phyloP scores from a whole-genome alignment of 92 coral and sea anemone genomes.

The Virgularia gustaviana region DNA sequence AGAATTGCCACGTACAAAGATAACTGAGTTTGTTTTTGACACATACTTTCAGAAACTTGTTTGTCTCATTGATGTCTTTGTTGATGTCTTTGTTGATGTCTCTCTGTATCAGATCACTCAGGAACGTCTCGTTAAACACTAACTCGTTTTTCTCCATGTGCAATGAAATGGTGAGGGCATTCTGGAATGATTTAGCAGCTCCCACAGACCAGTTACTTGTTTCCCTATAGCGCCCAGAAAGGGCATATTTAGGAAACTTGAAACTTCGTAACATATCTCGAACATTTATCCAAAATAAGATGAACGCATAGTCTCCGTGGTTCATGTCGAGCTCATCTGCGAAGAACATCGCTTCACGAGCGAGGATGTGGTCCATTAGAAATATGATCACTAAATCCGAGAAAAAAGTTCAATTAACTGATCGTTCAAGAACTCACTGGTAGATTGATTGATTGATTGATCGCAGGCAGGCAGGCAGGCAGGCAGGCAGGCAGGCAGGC shows the following conservation, averaged over 20 bases:
- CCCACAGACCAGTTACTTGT: slow-evolving; percentile 50
- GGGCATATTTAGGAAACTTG: background rate
- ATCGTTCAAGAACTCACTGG: background rate
- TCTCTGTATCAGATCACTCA: too few relatives aligned
- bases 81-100: too few relatives aligned
- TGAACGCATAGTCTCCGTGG: slow-evolving; percentile 77
- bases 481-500: background rate
- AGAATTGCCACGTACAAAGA: too few relatives aligned
- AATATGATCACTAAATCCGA: slow-evolving; percentile 70
- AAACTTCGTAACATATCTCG: slow-evolving; percentile 40
- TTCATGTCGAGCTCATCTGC: slow-evolving; percentile 82
- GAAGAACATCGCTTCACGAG: slow-evolving; percentile 86
- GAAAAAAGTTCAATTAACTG: background rate
- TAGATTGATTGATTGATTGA: too few relatives aligned
- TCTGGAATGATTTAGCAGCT: slow-evolving; percentile 68
- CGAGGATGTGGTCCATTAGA: slow-evolving; percentile 68
- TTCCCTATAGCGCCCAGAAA: slow-evolving; percentile 49
- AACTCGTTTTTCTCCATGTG: background rate
- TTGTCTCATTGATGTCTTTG: too few relatives aligned
- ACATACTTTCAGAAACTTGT: too few relatives aligned
- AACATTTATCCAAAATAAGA: slow-evolving; percentile 70
- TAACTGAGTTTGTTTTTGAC: too few relatives aligned
- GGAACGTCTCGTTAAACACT: too few relatives aligned
- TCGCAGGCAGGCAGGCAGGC: background rate
- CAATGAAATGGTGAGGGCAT: slow-evolving; percentile 37